Evolutionary conservation across 2,888 invertebrate species (phyloP).

Genomic region (Drosophila anomelani): DNA sequence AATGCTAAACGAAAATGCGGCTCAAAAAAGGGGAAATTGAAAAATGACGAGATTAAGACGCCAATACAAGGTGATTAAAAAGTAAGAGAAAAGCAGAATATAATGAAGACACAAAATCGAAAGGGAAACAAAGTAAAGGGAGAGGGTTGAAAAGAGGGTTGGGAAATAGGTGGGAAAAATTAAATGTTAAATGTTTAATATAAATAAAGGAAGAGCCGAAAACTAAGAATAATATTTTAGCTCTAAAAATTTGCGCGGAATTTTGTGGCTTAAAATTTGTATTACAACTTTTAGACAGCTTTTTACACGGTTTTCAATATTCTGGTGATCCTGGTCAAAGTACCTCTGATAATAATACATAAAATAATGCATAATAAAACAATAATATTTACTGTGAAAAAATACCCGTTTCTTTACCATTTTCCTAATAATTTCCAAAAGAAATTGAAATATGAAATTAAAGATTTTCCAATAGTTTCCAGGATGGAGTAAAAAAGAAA

Average conservation of each 20-base stretch:
- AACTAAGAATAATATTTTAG: not conserved
- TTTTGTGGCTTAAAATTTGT: not conserved
- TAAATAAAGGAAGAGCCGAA: not conserved
- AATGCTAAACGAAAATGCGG: constrained; percentile 9
- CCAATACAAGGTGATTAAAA: constrained; percentile 6
- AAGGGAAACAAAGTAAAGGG: not conserved
- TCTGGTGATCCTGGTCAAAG: too few relatives aligned
- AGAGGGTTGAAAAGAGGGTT: too few relatives aligned
- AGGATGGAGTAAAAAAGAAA: not conserved
- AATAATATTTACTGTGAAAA: too few relatives aligned
- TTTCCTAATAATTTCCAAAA: too few relatives aligned
- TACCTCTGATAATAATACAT: too few relatives aligned
- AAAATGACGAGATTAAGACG: constrained; percentile 11
- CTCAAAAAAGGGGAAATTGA: constrained; percentile 12
- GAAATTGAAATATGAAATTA: constrained; percentile 64
- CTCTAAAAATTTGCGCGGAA: not conserved
- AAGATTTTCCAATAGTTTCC: constrained; percentile 5
- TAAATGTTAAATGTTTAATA: not conserved
- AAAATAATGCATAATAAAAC: too few relatives aligned
- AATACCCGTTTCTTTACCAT: too few relatives aligned
- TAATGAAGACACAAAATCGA: not conserved
- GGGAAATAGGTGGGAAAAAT: not conserved
- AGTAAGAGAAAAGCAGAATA: not conserved
- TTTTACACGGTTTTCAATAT: too few relatives aligned
- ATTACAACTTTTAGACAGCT: too few relatives aligned